Percentiles rank a stretch among this genome's conserved stretches.
phyloP scores from a whole-genome alignment of 1,140 invertebrate genomes.

The Antheraea mylitta region DNA sequence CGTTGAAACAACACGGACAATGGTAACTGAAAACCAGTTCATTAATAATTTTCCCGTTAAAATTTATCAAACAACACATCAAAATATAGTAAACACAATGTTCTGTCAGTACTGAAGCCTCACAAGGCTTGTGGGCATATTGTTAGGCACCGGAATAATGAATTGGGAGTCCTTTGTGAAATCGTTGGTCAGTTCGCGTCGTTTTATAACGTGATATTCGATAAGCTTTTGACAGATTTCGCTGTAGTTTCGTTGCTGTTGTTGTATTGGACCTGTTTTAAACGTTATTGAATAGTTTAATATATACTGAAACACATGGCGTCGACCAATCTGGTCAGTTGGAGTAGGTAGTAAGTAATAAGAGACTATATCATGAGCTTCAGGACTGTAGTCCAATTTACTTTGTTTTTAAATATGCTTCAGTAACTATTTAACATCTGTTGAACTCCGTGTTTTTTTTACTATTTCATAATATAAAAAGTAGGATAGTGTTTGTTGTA shows the following conservation, averaged over 20 bases:
- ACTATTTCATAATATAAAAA: too few species aligned
- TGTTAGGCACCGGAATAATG: constrained; percentile 25
- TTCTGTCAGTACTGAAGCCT: constrained; percentile 7
- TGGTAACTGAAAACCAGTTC: neutral
- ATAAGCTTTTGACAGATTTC: constrained; percentile 42
- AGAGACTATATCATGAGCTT: too few species aligned
- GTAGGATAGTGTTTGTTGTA: too few species aligned
- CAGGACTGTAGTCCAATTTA: too few species aligned
- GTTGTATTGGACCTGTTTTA: constrained; percentile 15
- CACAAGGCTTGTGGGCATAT: constrained; percentile 8
- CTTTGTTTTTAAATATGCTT: too few species aligned
- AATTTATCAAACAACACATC: neutral
- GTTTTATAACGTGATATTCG: constrained; percentile 45
- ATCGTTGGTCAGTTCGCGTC: constrained; percentile 42
- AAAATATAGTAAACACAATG: neutral
- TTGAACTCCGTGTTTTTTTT: too few species aligned
- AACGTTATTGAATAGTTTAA: too few species aligned
- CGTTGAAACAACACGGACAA: too few species aligned
- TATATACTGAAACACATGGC: too few species aligned
- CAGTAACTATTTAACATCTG: too few species aligned
- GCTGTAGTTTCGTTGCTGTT: constrained; percentile 26
- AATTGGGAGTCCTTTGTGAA: constrained; percentile 51
- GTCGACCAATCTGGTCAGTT: too few species aligned
- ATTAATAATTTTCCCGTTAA: neutral
- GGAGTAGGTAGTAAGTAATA: too few species aligned